Evolutionary conservation across 2,797 vertebrate species (phyloP), one percentile per base, ranked within the genome.

Genomic region (Myotis pilosus): DNA sequence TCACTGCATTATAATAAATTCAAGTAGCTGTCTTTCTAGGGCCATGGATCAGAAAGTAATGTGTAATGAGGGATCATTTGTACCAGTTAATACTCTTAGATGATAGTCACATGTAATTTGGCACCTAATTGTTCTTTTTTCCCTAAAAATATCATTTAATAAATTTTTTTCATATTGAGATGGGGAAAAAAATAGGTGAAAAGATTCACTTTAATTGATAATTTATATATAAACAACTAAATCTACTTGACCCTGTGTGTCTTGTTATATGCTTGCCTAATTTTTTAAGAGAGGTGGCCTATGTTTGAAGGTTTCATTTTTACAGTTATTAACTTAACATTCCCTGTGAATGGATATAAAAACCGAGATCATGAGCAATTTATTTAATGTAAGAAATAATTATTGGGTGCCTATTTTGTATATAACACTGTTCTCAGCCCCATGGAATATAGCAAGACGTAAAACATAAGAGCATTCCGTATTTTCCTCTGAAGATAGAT

Each of bases 241-340:
- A 88, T 85, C 49, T 80, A 19, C 33, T 69, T 95, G 79, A 71
- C 47, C 76, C 25, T 87, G 49, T 38, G 20, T 12, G 49, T 71
- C 62, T 82, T 53, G 6, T 76, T n/a, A 23, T 81, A 82, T 64
- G 15, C 44, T 64, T 19, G 23, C 55, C 44, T 86, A 74, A 86
- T 71, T 91, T 90, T 90, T 82, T n/a, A 51, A 25, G 30, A 20
- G 28, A 60, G 11, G 19, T 3, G 44, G 38, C 41, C 33, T 75
- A 0, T 62, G 47, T 86, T 62, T 76, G 23, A 82, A 76, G 71
- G 30, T 25, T 8, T 90, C 6, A 62, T 49, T 91, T 87, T 87
- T 87, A 76, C 83, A 78, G 53, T 93, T 90, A 44, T 17, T 87
- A 78, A 87, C 30, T 86, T 89, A 76, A 51, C 82, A n/a, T 47